Evolutionary conservation across 2,888 invertebrate genomes (phyloP), one percentile per base, ranked within the genome.

Genomic region (Capitulum mitella): DNA sequence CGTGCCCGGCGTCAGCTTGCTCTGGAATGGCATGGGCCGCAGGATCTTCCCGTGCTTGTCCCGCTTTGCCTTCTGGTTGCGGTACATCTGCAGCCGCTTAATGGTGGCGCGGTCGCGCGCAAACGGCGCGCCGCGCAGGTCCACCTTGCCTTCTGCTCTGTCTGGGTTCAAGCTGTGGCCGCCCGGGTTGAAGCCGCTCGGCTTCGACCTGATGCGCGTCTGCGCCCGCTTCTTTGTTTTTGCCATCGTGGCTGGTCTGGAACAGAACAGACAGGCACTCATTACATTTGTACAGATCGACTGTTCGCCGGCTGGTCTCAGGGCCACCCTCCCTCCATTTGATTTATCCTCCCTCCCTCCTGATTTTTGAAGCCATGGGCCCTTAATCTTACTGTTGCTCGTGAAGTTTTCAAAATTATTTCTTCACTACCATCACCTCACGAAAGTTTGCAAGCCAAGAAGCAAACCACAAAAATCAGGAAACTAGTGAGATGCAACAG

Each of bases 141-240:
- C 92, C 83, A 85, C 83, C 80, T 82, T 78, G n/a, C 91, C 91
- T 29, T 88, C 90, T 26, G 91, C 88, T 78, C 96, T 89, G 82
- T 97, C 95, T 37, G 97, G 96, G 86, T 98, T 98, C 94, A 98
- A 94, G 79, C 96, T 96, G 87, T 97, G 97, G 54, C 90, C 91
- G 54, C 94, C 93, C 84, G 90, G 91, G 84, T 94, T 94, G 84
- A 95, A 90, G 78, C 93, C 93, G 40, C 70, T 70, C 2, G 70
- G 70, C 70, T 70, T 70, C 70, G 70, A 70, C 3, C 22, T 40
- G 40, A 70, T 70, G 37, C 70, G 70, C 37, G 26, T 0, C 40
- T 70, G 37, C 37, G 22, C 70, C 1, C 70, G 70, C 40, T 70
- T 70, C 40, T 40, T 70, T 40, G 40, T 40, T 26, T 70, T 70